These are phyloP conservation scores for Orthosia gracilis DNA, from an alignment of 2,888 invertebrate genomes.

Conservation along the genomic window DNA sequence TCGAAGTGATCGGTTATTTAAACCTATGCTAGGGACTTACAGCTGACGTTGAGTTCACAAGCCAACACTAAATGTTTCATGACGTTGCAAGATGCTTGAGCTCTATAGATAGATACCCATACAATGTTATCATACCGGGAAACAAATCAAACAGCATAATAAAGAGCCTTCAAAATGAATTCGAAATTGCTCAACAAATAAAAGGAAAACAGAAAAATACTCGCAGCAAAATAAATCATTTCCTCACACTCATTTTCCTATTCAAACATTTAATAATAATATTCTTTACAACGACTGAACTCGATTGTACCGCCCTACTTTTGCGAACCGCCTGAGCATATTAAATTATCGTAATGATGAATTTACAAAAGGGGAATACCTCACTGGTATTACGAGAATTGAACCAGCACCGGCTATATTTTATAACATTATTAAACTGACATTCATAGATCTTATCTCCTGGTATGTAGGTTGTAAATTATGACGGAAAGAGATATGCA, in stretches of 20 bases:
- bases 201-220: conserved; percentile 7
- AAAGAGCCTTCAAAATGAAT: background rate
- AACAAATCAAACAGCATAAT: background rate
- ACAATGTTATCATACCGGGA: background rate
- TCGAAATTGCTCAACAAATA: conserved; percentile 7
- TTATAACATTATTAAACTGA: conserved; percentile 66
- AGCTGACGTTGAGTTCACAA: no score
- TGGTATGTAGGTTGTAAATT: conserved; percentile 58
- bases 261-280: conserved; percentile 46
- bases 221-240: conserved; percentile 36
- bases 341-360: conserved; percentile 75
- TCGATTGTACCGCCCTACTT: conserved; percentile 67
- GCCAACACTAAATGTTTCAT: no score
- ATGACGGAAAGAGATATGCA: conserved; percentile 59
- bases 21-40: no score
- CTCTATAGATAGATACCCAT: background rate
- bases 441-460: conserved; percentile 64
- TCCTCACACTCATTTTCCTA: conserved; percentile 31
- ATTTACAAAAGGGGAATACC: conserved; percentile 70
- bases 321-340: conserved; percentile 62
- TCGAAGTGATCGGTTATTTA: no score
- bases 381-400: conserved; percentile 55
- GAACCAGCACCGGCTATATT: conserved; percentile 59
- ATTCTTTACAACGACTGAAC: conserved; percentile 48
- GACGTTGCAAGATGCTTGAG: background rate